These are phyloP conservation scores for Setipinna tenuifilis DNA, from an alignment of 2,797 vertebrate genomes.

Conservation along the genomic window DNA sequence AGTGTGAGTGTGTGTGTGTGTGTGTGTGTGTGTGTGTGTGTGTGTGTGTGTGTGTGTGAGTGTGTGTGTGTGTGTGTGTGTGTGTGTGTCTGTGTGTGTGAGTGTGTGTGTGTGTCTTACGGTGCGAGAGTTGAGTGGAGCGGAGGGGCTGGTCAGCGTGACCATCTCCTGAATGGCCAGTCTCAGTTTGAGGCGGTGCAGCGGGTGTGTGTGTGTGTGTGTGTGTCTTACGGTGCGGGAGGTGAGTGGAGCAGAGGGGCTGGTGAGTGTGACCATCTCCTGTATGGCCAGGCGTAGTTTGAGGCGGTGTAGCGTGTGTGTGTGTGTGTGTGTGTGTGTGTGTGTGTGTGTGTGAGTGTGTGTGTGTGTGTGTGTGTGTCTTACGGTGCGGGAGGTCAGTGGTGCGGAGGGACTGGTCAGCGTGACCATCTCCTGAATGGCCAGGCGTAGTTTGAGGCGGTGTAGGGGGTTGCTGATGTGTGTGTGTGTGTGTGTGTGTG, in stretches of 20 bases:
- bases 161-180: conserved; percentile 84
- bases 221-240: conserved; percentile 84
- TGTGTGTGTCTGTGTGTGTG: too few relatives aligned
- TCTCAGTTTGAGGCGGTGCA: not conserved
- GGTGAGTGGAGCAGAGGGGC: conserved; percentile 92
- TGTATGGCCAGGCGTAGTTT: conserved; percentile 94
- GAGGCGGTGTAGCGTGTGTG: conserved; percentile 59
- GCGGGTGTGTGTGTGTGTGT: conserved; percentile 25
- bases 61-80: not conserved
- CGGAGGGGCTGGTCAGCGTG: conserved; percentile 92
- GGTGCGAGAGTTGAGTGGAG: conserved; percentile 93
- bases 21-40: not conserved
- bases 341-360: conserved; percentile 31
- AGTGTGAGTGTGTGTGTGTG: conserved; percentile 78
- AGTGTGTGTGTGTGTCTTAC: conserved; percentile 64
- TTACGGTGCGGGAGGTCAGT: conserved; percentile 44
- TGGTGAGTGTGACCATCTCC: conserved; percentile 97
- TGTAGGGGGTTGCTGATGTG: conserved; percentile 88
- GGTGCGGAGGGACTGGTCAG: conserved; percentile 92
- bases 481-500: conserved; percentile 17
- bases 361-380: not conserved
- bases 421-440: conserved; percentile 86
- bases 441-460: not conserved
- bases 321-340: conserved; percentile 39
- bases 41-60: conserved; percentile 78